Percentiles rank a stretch among this genome's conserved stretches.
phyloP scores from a whole-genome alignment of 1,140 invertebrate species.

The Hyles euphorbiae region DNA sequence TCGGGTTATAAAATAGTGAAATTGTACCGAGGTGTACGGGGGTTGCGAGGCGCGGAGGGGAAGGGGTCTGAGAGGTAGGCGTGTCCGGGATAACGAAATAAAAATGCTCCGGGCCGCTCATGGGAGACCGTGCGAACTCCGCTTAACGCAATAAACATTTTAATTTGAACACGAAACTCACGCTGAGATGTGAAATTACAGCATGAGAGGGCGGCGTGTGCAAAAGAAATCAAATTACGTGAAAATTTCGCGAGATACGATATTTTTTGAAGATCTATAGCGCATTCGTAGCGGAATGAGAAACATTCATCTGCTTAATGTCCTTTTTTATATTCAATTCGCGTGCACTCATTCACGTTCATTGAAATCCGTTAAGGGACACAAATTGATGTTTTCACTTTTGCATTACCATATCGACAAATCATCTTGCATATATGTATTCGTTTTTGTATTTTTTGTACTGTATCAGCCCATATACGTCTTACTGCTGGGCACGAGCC shows the following conservation, averaged over 20 bases:
- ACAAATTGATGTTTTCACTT: no score
- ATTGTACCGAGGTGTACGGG: conserved; percentile 30
- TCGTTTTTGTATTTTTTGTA: no score
- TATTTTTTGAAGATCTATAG: conserved; percentile 26
- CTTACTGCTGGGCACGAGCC: no score
- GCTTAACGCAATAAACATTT: conserved; percentile 74
- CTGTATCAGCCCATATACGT: no score
- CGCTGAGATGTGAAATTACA: conserved; percentile 68
- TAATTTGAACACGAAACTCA: conserved; percentile 73
- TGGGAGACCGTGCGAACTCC: conserved; percentile 61
- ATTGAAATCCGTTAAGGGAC: no score
- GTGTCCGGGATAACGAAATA: conserved; percentile 66
- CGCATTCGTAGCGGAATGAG: conserved; percentile 2
- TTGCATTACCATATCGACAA: no score
- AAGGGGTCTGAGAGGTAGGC: conserved; percentile 40
- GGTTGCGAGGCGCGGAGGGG: conserved; percentile 12
- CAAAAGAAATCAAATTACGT: conserved; percentile 55
- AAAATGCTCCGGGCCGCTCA: conserved; percentile 53
- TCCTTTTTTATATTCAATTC: neutral
- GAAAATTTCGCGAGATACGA: conserved; percentile 39
- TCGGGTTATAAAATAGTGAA: conserved; percentile 47
- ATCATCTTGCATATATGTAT: no score
- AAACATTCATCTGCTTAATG: conserved; percentile 3
- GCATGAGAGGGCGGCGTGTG: conserved; percentile 42
- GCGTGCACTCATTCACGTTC: neutral